Conservation (phyloP, 2,797 vertebrate genomes). For the Crax fasciolata region DNA sequence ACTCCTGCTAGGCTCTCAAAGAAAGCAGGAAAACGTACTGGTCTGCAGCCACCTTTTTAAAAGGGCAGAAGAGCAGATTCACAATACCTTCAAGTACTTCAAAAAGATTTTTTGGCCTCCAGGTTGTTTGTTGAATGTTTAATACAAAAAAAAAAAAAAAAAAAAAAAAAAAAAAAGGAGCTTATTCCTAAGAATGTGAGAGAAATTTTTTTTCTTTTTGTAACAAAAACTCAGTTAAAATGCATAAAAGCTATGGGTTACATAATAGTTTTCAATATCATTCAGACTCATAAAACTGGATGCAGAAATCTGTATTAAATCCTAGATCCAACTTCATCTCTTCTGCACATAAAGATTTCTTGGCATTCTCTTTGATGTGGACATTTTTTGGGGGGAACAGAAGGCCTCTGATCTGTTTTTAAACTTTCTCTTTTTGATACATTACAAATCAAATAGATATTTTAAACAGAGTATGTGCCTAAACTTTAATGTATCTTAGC, state of each 20-base stretch:
- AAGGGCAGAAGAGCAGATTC: background rate
- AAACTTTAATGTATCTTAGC: background rate
- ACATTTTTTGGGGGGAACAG: background rate
- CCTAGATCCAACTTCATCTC: background rate
- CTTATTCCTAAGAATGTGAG: background rate
- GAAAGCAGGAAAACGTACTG: background rate
- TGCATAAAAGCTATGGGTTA: background rate
- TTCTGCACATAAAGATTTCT: background rate
- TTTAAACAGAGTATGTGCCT: background rate
- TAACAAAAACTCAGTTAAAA: background rate
- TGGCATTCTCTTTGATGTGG: background rate
- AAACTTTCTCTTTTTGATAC: background rate
- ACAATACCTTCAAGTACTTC: background rate
- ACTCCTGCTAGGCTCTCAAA: background rate
- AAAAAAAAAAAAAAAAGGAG: fast-evolving
- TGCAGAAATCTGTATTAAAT: background rate
- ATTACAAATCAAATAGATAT: background rate
- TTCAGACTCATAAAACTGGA: background rate
- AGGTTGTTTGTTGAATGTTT: background rate
- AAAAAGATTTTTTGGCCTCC: background rate
- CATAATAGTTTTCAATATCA: background rate
- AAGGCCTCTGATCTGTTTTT: background rate
- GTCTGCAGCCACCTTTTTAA: background rate
- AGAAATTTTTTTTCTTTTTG: background rate
- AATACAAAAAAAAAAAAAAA: background rate